These are phyloP conservation scores for Fratercula arctica DNA, from an alignment of 2,797 vertebrate species.

Conservation along the genomic window DNA sequence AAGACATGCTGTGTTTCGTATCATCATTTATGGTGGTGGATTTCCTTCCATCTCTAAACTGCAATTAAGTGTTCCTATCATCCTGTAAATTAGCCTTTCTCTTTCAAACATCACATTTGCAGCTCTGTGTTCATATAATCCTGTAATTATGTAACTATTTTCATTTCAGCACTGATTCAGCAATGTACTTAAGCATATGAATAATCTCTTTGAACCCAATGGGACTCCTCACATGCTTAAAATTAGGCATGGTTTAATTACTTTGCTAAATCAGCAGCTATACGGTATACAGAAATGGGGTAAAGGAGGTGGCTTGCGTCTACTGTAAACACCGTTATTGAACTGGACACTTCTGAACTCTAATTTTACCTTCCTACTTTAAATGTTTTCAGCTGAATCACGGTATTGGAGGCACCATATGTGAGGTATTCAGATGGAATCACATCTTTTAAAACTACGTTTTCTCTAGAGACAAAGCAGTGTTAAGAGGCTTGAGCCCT, in stretches of 20 bases:
- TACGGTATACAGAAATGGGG: not conserved
- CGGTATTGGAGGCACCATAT: not conserved
- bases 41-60: constrained; percentile 40
- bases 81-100: constrained; percentile 53
- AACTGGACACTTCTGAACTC: not conserved
- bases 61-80: constrained; percentile 53
- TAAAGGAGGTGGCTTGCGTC: not conserved
- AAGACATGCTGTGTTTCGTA: not conserved
- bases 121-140: constrained; percentile 35
- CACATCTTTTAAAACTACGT: not conserved
- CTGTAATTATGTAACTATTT: constrained; percentile 60
- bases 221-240: constrained; percentile 36
- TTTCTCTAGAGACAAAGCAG: not conserved
- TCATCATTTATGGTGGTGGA: not conserved
- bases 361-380: not conserved
- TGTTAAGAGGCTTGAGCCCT: not conserved
- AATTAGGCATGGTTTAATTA: constrained; percentile 37
- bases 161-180: constrained; percentile 52
- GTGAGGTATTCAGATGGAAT: not conserved
- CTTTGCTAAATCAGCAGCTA: constrained; percentile 9
- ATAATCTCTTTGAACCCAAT: constrained; percentile 26
- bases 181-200: constrained; percentile 32
- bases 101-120: constrained; percentile 39
- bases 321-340: not conserved
- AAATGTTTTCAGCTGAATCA: not conserved